Base-by-base conservation (phyloP, 2,888 invertebrate species). In the Deladenus siricidicola region DNA sequence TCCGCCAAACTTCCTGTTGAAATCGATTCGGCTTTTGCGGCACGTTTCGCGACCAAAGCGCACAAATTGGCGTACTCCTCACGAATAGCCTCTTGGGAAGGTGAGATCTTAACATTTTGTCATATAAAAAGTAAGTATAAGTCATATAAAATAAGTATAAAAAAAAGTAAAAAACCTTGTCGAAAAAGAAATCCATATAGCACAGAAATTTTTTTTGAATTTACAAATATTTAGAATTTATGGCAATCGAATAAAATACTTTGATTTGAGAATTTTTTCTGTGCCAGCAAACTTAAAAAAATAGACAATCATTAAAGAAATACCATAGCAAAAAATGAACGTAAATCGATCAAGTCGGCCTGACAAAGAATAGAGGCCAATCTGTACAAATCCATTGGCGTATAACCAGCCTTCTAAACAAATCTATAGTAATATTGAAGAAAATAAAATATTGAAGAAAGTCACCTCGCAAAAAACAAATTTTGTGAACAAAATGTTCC, bases 401-500 rank as follows among this genome's bases (percentile, higher is more conserved):
- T 60, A 47, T 60, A 53, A 30, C 47, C 60, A 28, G 44, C 28
- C 8, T 43, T 42, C 60, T 60, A 60, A 59, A 60, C 21, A 29
- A 23, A 23, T n/a, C 4, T 19, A 26, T 10, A 6, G 19, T 3
- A 1, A 39, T 30, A 8, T 39, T 2, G 3, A 2, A 53, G 1
- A 34, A 17, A 52, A 28, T 4, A 34, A 3, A 2, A 39, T 14
- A 19, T 39, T 2, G 6, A 1, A 34, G 1, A 21, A 60, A 60
- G 54, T 23, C 14, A 69, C 71, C 76, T 80, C 78, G 74, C 83
- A 86, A 78, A 85, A 85, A 57, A 84, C 83, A 78, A 88, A 87
- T 80, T 96, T 94, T 80, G 94, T 93, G 43, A 92, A 93, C 64
- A 98, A 83, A 43, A 96, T 89, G 82, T 96, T 93, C 72, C 89